Evolutionary conservation across 2,113 vertebrate genomes (phyloP), one percentile per base, ranked within the genome.

Genomic region (Romanogobio albipinnatus): DNA sequence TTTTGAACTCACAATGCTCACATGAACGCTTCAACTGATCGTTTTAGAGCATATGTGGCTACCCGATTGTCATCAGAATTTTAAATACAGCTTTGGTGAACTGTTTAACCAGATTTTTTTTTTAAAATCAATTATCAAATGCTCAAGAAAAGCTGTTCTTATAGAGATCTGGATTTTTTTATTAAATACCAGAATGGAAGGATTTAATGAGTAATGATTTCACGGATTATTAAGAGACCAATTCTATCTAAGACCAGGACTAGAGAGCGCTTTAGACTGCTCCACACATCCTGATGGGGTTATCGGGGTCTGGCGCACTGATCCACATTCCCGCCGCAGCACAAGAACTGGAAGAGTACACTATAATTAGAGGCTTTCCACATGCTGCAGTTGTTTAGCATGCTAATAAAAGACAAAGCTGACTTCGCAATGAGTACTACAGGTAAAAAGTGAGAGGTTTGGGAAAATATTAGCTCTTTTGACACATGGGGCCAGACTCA

Each of bases 351-450:
- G 81, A 88, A 85, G 88, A 89, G 86, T 84, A 85, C 70, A 86
- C 92, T 93, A 93, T 94, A 93, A 93, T 92, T 93, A 93, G 91
- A 88, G 77, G 64, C 85, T 90, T 89, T 90, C 68, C 83, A 85
- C 76, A 53, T 26, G 66, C 45, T 83, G 86, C 61, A 86, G 74
- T 76, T 79, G 79, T 78, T 87, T 36, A 64, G 15, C 17, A 58
- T 11, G 39, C 24, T 73, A 64, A 84, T 49, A 84, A 39, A 29
- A 29, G 68, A 81, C 33, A 70, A 81, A 29, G 26, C 61, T 45
- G 80, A 62, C 68, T 59, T 75, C 29, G 36, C 36, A 83, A 43
- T 78, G 19, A 33, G 24, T 15, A 83, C 9, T 56, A 26, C 13
- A 68, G 43, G 24, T 68, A 76, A 45, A 76, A 36, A 78, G 45